These are phyloP conservation scores for Mycalesis mineus DNA, from an alignment of 2,888 invertebrate genomes.

Conservation along the genomic window DNA sequence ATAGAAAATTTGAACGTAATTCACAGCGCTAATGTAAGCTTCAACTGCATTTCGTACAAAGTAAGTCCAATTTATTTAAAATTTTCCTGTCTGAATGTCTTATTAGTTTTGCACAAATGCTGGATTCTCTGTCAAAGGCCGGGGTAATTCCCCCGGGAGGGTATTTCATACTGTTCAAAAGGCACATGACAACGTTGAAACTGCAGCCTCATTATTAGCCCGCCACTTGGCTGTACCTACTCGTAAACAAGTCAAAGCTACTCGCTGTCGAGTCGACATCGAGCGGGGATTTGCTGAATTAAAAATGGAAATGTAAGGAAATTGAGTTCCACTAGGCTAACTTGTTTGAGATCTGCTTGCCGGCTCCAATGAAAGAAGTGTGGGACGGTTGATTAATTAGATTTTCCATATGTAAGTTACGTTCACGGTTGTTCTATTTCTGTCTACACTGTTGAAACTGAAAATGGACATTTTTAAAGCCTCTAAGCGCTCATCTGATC, in stretches of 20 bases:
- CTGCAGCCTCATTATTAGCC: constrained; percentile 28
- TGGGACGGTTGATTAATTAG: constrained; percentile 1
- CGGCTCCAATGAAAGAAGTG: neutral
- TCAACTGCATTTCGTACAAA: no score
- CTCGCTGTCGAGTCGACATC: constrained; percentile 13
- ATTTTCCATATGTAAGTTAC: neutral
- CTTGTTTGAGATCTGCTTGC: constrained; percentile 27
- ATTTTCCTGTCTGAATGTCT: neutral
- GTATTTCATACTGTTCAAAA: constrained; percentile 4
- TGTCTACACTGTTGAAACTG: neutral
- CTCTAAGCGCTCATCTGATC: no score
- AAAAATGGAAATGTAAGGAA: constrained; percentile 36
- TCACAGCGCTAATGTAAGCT: no score
- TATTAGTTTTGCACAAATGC: neutral
- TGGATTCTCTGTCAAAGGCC: neutral
- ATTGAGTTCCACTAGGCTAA: constrained; percentile 31
- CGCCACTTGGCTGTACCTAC: constrained; percentile 27
- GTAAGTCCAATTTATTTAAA: no score
- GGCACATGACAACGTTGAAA: constrained; percentile 15
- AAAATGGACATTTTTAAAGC: neutral
- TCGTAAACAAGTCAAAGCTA: constrained; percentile 32
- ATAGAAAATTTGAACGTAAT: no score
- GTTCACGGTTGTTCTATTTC: neutral
- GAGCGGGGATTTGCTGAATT: constrained; percentile 33
- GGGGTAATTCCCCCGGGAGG: neutral